Conservation (phyloP, 2,113 vertebrate genomes). For the Zapornia atra region DNA sequence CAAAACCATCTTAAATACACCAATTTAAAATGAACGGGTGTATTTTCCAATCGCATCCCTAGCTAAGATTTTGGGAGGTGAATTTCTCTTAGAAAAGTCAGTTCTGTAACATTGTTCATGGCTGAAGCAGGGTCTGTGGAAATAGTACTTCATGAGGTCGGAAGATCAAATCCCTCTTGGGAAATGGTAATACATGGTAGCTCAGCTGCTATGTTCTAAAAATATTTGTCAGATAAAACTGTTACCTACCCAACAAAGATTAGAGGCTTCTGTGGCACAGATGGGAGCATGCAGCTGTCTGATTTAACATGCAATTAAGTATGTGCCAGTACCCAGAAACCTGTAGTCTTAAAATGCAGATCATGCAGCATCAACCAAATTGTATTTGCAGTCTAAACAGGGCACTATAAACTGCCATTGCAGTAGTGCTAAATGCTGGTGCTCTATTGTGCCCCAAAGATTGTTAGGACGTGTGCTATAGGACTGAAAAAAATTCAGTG, state of each 20-base stretch:
- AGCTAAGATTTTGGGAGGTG: neutral
- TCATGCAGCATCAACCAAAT: neutral
- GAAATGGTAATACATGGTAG: constrained; percentile 61
- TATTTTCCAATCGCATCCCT: neutral
- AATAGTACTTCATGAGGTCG: constrained; percentile 29
- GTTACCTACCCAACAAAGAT: constrained; percentile 51
- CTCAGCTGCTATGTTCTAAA: constrained; percentile 52
- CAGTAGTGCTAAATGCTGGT: neutral
- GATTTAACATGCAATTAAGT: constrained; percentile 46
- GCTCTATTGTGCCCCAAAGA: neutral
- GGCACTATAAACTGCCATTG: neutral
- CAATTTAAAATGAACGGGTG: neutral
- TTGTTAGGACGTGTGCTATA: neutral
- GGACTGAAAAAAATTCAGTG: neutral
- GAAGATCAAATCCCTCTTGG: constrained; percentile 41
- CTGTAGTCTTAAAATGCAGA: constrained; percentile 25
- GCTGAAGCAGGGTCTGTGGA: neutral
- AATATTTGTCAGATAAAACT: constrained; percentile 63
- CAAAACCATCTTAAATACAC: neutral
- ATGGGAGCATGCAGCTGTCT: constrained; percentile 32
- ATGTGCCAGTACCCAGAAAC: constrained; percentile 38
- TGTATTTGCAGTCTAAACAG: neutral
- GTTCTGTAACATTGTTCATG: neutral
- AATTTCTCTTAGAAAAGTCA: constrained; percentile 30
- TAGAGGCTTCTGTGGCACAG: constrained; percentile 55